Evolutionary conservation across 2,888 invertebrate species (phyloP).

Genomic region (Caenorhabditis virilis): DNA sequence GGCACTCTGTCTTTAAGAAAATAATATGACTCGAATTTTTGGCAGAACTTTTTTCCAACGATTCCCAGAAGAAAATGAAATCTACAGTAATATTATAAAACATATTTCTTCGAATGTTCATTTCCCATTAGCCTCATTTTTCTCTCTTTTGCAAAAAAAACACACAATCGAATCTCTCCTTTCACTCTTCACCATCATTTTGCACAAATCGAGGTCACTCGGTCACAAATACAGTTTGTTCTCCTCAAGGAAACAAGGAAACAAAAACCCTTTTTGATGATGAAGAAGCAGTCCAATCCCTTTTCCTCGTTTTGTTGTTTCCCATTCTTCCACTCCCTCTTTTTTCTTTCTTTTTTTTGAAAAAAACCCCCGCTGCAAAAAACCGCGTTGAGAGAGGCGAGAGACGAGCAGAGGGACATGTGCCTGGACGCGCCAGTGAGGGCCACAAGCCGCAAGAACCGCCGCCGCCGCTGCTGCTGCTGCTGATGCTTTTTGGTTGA

Average conservation of each 20-base stretch:
- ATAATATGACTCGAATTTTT: too few relatives aligned
- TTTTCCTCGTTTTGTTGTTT: slow-evolving; percentile 5
- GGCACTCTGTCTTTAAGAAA: too few relatives aligned
- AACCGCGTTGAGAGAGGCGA: slow-evolving; percentile 2
- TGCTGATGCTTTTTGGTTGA: not conserved
- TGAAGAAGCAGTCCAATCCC: slow-evolving; percentile 12
- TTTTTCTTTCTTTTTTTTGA: not conserved
- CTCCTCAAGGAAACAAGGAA: slow-evolving; percentile 5
- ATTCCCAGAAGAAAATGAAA: too few relatives aligned
- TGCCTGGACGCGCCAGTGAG: slow-evolving; percentile 27
- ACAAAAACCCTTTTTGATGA: not conserved
- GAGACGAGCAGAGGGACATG: slow-evolving; percentile 1
- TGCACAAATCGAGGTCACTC: slow-evolving; percentile 41
- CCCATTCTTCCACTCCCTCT: slow-evolving; percentile 12
- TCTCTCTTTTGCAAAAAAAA: too few relatives aligned
- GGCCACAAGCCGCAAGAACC: not conserved
- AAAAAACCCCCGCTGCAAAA: slow-evolving; percentile 13
- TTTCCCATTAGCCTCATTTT: not conserved
- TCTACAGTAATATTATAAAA: too few relatives aligned
- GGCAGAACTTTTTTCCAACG: too few relatives aligned
- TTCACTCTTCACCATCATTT: not conserved
- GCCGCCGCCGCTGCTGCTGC: not conserved
- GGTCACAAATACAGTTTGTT: slow-evolving; percentile 35
- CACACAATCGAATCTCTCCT: too few relatives aligned
- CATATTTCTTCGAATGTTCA: too few relatives aligned